These are phyloP conservation scores for Hedya salicella DNA, from an alignment of 2,888 invertebrate species.

Conservation along the genomic window DNA sequence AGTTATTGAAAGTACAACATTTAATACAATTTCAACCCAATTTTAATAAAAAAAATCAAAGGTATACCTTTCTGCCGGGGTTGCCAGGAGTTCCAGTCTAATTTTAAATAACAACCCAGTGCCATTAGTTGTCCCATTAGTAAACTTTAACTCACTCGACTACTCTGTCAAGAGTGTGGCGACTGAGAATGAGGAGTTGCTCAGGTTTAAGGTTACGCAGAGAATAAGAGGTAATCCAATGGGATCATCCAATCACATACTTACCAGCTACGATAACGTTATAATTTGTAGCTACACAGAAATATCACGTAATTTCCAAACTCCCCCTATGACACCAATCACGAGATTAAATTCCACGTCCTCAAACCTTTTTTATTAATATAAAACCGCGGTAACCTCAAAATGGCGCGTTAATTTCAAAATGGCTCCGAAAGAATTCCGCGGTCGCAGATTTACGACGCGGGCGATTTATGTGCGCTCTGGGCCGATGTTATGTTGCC, in stretches of 20 bases:
- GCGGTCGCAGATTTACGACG: constrained; percentile 49
- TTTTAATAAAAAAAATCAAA: no score
- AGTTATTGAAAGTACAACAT: no score
- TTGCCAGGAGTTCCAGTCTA: no score
- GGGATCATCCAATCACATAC: neutral
- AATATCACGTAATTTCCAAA: constrained; percentile 1
- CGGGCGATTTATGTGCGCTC: constrained; percentile 49
- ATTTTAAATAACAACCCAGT: no score
- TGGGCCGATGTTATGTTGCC: constrained; percentile 33
- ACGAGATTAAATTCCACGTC: neutral
- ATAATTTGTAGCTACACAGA: neutral
- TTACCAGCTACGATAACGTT: neutral
- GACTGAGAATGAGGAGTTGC: no score
- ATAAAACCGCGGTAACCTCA: constrained; percentile 28
- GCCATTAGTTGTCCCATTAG: no score
- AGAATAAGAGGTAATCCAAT: no score
- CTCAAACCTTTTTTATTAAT: constrained; percentile 16
- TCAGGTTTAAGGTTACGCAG: no score
- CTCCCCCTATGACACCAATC: constrained; percentile 15
- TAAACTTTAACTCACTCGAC: no score
- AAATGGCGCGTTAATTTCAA: constrained; percentile 37
- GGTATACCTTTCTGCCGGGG: no score
- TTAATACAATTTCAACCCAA: no score
- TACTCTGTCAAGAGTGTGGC: no score
- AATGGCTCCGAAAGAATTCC: constrained; percentile 38